phyloP scores from a whole-genome alignment of 2,113 vertebrate species.

The Lophotis ruficrista region DNA sequence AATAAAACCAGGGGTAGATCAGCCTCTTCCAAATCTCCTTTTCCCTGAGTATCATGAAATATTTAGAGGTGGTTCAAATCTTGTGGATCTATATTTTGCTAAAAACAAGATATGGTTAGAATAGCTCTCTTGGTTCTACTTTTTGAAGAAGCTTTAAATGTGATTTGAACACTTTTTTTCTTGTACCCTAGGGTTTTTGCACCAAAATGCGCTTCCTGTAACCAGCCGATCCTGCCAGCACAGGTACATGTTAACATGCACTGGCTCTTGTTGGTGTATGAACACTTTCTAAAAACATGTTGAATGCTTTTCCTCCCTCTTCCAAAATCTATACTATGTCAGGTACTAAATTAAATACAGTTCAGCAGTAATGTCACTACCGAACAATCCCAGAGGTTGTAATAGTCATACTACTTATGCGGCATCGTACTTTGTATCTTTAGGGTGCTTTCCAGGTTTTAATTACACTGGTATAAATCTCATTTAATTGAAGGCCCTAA shows the following conservation, averaged over 20 bases:
- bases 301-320: neutral
- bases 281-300: neutral
- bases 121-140: neutral
- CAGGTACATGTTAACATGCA: constrained; percentile 79
- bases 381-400: neutral
- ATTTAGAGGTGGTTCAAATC: neutral
- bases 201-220: constrained; percentile 96
- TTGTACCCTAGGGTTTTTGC: constrained; percentile 88
- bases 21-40: neutral
- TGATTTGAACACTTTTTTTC: neutral
- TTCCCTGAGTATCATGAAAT: neutral
- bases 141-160: neutral
- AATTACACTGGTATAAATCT: neutral
- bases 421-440: neutral
- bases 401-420: neutral
- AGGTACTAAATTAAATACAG: neutral
- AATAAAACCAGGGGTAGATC: neutral
- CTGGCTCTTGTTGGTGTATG: neutral
- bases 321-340: neutral
- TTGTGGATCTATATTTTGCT: neutral
- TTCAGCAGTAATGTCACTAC: neutral
- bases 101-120: neutral
- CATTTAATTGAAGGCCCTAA: neutral
- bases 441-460: constrained; percentile 11
- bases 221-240: constrained; percentile 94